A percentile compares a stretch with the other conserved stretches of the same genome.
These are phyloP conservation scores for Muraenolepis orangiensis DNA, from an alignment of 2,797 vertebrate species.

Conservation along the genomic window DNA sequence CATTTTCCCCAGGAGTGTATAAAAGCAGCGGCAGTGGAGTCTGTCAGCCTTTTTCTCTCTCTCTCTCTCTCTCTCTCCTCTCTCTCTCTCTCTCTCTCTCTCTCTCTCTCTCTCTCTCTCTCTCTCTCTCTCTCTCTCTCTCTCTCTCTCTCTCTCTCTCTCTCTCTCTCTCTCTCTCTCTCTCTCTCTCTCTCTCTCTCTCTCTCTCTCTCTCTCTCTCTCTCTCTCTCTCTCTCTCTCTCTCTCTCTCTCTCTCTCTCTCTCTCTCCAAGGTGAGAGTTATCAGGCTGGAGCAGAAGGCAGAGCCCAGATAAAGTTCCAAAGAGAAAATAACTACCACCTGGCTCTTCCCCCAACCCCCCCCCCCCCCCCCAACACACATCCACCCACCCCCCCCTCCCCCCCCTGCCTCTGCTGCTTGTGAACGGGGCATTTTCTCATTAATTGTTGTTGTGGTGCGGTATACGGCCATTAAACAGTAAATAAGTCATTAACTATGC, in stretches of 20 bases:
- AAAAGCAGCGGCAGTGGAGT: slow-evolving; percentile 55
- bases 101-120: slow-evolving; percentile 42
- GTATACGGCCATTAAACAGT: slow-evolving; percentile 74
- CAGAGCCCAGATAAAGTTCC: slow-evolving; percentile 70
- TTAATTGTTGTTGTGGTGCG: slow-evolving; percentile 74
- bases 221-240: slow-evolving; percentile 42
- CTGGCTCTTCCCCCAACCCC: slow-evolving; percentile 63
- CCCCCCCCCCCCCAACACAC: too few species aligned
- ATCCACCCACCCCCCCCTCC: slow-evolving; percentile 61
- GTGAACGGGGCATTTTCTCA: slow-evolving; percentile 67
- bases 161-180: slow-evolving; percentile 38
- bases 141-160: slow-evolving; percentile 38
- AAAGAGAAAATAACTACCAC: slow-evolving; percentile 69
- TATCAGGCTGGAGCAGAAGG: slow-evolving; percentile 70
- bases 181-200: slow-evolving; percentile 38
- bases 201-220: slow-evolving; percentile 38
- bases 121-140: slow-evolving; percentile 39
- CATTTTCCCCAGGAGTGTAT: slow-evolving; percentile 35
- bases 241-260: slow-evolving; percentile 48
- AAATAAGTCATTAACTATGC: slow-evolving; percentile 79
- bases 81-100: slow-evolving; percentile 45
- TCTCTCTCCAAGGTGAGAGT: slow-evolving; percentile 44
- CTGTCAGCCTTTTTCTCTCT: slow-evolving; percentile 58
- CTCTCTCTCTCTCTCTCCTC: slow-evolving; percentile 37
- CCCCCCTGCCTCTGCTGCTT: too few species aligned